Base-by-base conservation (phyloP, 2,888 invertebrate genomes). In the Stegophylla sp. region DNA sequence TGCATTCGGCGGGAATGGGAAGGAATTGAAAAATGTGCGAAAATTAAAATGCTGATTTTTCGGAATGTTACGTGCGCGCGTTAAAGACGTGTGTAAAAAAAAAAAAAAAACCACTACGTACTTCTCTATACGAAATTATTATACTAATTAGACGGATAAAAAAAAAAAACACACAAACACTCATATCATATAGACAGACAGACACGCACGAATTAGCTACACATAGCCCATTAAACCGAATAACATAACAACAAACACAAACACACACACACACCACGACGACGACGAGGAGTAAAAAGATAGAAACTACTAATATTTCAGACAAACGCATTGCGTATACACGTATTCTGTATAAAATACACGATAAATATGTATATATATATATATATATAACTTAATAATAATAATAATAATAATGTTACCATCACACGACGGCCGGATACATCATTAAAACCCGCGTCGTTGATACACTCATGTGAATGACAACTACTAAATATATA, bases 381-480 rank as follows among this genome's bases (percentile, higher is more conserved):
- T 48, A n/a, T 17, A 51, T 51, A 5, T 51, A 17, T 51, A 51
- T 13, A 51, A n/a, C 2, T 17, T 17, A 15, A 51, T 51, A 17
- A n/a, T 51, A 51, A 51, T 51, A 51, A 17, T 51, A 56, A 56
- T 56, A 56, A 23, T 56, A 56, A 56, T 23, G 23, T 23, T 2
- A n/a, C n/a, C 20, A 56, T 20, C 23, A 56, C 56, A 56, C 56
- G 56, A 63, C 59, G 48, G 64, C 63, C 74, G 74, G 74, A 75
- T 75, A 48, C 63, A 34, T 75, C 63, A 51, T 75, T 64, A 75
- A 61, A 61, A 63, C 26, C 51, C 41, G 45, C 48, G 74, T 28
- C 48, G 63, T 63, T 64, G 63, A 64, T 75, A 64, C 74, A n/a
- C n/a, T n/a, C n/a, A 64, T 41, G 63, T 75, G 63, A 64, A 75